Evolutionary conservation across 2,888 invertebrate species (phyloP), one percentile per base, ranked within the genome.

Genomic region (Drosophila mulleri): DNA sequence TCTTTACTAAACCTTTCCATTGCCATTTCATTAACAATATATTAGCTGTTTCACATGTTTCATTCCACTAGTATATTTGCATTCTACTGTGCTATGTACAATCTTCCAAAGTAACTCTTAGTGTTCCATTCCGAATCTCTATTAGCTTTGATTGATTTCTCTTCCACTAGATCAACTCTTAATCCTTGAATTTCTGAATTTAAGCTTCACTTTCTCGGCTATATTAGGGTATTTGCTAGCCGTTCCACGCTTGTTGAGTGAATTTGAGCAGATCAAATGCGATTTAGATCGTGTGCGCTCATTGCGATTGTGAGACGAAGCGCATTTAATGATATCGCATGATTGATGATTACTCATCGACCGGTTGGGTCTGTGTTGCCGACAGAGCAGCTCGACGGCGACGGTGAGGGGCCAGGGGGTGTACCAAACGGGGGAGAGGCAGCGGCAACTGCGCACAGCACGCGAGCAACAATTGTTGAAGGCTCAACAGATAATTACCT

Each of bases 271-370:
- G 80, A 78, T 76, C 74, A 74, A 70, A 80, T 67, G 73, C 59
- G 65, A 77, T 79, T 80, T 61, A 68, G 80, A 79, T 79, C 86
- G 77, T 75, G 72, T 71, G 73, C 67, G 77, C 72, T 77, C 69
- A 29, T 72, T 74, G 69, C 83, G 72, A 78, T 78, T 88, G 80
- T 75, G 72, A 80, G 73, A 77, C 77, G 79, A 54, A 73, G 80
- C 83, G 75, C 74, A 80, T 78, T 88, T 86, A 83, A 88, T 83
- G 80, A 86, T 83, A 88, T 87, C 82, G 82, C 77, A 83, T 88
- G 89, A 90, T 90, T 88, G 85, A 87, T 85, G 89, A 89, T 89
- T 90, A 89, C 82, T 90, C 88, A 89, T 90, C 89, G 88, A 88
- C 88, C 85, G 85, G 83, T 84, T 76, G 56, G 71, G 59, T 59